Base-by-base conservation (phyloP, 2,113 vertebrate genomes). In the Larimichthys polyactis region DNA sequence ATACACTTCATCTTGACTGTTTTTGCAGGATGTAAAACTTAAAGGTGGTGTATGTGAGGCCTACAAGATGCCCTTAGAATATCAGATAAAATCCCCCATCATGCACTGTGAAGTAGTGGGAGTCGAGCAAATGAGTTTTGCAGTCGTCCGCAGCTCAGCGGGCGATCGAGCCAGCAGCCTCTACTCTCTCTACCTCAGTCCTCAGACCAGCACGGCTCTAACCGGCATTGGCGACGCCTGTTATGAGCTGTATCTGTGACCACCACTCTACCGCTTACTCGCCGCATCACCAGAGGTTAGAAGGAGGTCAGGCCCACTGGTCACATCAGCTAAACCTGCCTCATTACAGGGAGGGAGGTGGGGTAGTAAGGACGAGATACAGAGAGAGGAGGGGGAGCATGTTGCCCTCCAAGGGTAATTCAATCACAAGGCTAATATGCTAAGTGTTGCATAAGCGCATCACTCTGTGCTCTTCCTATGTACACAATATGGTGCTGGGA, bases 361-460 rank as follows among this genome's bases (percentile, higher is more conserved):
- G 76, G 66, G 19, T 40, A 48, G 19, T 40, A 48, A 73, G 59
- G 51, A 71, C 46, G 15, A 9, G 36, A 36, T 8, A 44, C 27
- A 11, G 24, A 20, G 22, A 10, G 55, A 11, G 0, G 24, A 9
- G 40, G n/a, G 27, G 64, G 51, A 9, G 48, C 22, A 58, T 83
- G 83, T 88, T 81, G 72, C 81, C 87, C 73, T 89, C 75, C 78
- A 81, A 89, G 87, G 84, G 86, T 89, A 92, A 93, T 90, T 92
- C 80, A 92, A 75, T 92, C 91, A 92, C 71, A 62, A 82, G 89
- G 84, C 85, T 93, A 92, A 91, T 94, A 85, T 94, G 90, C 85
- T 90, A 92, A 94, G 91, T 87, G 88, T 93, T 90, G 90, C 91
- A 85, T 94, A 93, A 93, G 87, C 14, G 46, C 70, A 89, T 90